Conservation (phyloP, 2,888 invertebrate species). For the Syrphus vitripennis region DNA sequence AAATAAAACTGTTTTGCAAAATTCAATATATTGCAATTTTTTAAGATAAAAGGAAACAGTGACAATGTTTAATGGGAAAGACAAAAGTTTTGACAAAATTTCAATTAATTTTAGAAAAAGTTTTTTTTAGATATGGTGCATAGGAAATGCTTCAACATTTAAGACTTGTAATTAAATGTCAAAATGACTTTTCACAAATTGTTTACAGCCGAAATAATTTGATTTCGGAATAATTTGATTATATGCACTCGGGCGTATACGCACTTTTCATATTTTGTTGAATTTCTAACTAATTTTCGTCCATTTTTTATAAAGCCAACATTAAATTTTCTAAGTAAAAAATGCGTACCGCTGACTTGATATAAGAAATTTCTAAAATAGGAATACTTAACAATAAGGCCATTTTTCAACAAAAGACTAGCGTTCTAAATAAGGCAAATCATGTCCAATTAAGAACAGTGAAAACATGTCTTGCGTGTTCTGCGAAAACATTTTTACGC, state of each 20-base stretch:
- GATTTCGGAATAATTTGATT: not conserved
- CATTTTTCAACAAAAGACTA: not conserved
- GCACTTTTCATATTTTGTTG: too few species aligned
- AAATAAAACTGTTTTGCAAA: constrained; percentile 15
- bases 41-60: constrained; percentile 12
- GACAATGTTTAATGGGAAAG: constrained; percentile 32
- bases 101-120: not conserved
- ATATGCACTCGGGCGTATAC: too few species aligned
- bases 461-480: not conserved
- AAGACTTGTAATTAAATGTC: constrained; percentile 17
- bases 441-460: not conserved
- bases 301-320: too few species aligned
- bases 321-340: too few species aligned
- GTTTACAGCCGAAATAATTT: not conserved
- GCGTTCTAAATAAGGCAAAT: not conserved
- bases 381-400: not conserved
- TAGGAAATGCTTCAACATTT: not conserved
- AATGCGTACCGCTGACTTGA: too few species aligned
- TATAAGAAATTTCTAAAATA: too few species aligned
- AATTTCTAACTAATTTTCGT: too few species aligned
- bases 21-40: constrained; percentile 45
- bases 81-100: not conserved
- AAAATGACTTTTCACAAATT: too few species aligned
- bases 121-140: not conserved
- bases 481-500: constrained; percentile 12